Conservation (phyloP, 1,140 invertebrate species). For the Cryptotermes secundus region DNA sequence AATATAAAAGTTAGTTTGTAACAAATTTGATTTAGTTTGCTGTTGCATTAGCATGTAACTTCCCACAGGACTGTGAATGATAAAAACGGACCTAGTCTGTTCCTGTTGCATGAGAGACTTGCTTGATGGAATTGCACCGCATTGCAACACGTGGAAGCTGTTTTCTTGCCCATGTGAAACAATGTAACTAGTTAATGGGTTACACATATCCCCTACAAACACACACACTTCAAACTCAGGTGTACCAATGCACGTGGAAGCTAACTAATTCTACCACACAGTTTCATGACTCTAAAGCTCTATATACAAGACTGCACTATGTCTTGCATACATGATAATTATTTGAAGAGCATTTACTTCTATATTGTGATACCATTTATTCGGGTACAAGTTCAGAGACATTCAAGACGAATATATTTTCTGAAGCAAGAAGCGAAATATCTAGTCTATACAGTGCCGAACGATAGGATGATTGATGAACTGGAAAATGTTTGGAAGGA, state of each 20-base stretch:
- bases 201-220: neutral
- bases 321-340: neutral
- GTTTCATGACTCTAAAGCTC: neutral
- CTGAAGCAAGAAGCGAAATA: too few species aligned
- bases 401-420: too few species aligned
- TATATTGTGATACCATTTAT: too few species aligned
- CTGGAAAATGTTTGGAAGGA: too few species aligned
- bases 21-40: conserved; percentile 13
- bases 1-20: neutral
- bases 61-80: conserved; percentile 1
- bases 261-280: neutral
- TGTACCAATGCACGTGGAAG: neutral
- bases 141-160: neutral
- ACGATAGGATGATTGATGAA: too few species aligned
- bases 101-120: neutral
- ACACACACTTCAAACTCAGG: neutral
- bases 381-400: too few species aligned
- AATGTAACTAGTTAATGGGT: neutral
- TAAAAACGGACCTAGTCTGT: neutral
- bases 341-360: too few species aligned
- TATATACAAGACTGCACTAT: conserved; percentile 17
- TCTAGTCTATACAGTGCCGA: too few species aligned
- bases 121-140: neutral
- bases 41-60: neutral
- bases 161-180: neutral